Conservation (phyloP, 2,888 invertebrate species). For the Unio pictorum region DNA sequence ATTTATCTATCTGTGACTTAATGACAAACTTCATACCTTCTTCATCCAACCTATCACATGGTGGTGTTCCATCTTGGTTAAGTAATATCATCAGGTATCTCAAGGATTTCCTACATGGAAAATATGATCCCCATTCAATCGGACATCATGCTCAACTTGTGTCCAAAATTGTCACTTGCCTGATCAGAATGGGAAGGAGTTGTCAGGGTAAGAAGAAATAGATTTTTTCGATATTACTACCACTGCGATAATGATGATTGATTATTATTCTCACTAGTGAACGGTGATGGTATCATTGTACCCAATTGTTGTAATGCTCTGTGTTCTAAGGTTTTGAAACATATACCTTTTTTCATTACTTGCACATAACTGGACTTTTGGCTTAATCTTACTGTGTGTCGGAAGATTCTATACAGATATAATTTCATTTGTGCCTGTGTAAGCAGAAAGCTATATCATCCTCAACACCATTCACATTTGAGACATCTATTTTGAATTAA, state of each 20-base stretch:
- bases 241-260: background rate
- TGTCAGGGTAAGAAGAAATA: constrained; percentile 7
- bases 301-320: too few relatives aligned
- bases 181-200: constrained; percentile 7
- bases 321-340: too few relatives aligned
- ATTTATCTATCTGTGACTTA: constrained; percentile 58
- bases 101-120: constrained; percentile 17
- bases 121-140: constrained; percentile 9
- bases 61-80: constrained; percentile 16
- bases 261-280: too few relatives aligned
- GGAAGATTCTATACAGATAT: too few relatives aligned
- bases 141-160: constrained; percentile 20
- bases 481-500: too few relatives aligned
- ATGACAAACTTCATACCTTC: constrained; percentile 48
- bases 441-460: too few relatives aligned
- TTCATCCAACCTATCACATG: constrained; percentile 1
- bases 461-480: too few relatives aligned
- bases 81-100: constrained; percentile 14
- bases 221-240: background rate
- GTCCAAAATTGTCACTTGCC: constrained; percentile 15
- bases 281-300: too few relatives aligned
- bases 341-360: too few relatives aligned
- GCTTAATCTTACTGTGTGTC: too few relatives aligned
- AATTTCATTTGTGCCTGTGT: too few relatives aligned
- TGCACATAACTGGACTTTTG: too few relatives aligned